phyloP scores from a whole-genome alignment of 2,888 invertebrate species.

The Philereme vetulata region DNA sequence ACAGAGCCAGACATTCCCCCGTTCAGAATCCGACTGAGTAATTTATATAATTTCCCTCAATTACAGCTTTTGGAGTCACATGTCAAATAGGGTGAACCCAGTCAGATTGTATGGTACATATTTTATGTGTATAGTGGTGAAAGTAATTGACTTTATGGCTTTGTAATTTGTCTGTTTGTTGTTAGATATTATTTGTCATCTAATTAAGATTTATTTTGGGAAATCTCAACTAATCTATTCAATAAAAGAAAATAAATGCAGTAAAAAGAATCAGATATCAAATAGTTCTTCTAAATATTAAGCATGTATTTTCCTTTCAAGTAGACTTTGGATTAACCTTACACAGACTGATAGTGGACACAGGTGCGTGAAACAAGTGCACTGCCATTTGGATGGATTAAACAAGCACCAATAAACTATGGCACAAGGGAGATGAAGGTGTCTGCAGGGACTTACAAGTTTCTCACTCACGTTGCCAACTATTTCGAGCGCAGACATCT shows the following conservation, averaged over 20 bases:
- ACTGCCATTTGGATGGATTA: constrained; percentile 24
- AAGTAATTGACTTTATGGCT: constrained; percentile 34
- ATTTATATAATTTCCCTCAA: constrained; percentile 79
- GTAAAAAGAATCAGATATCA: too few relatives aligned
- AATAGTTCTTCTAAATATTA: too few relatives aligned
- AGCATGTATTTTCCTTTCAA: too few relatives aligned
- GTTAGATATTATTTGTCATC: background rate
- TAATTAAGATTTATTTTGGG: background rate
- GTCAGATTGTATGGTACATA: constrained; percentile 55
- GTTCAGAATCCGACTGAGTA: constrained; percentile 40
- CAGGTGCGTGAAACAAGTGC: constrained; percentile 21
- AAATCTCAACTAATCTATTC: background rate
- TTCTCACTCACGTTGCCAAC: constrained; percentile 14
- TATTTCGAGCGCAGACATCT: constrained; percentile 14
- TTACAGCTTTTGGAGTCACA: constrained; percentile 69
- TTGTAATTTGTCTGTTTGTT: constrained; percentile 11
- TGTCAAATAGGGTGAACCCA: constrained; percentile 67
- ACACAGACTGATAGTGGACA: constrained; percentile 6
- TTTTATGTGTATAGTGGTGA: constrained; percentile 45
- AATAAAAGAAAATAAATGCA: too few relatives aligned
- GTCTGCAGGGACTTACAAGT: constrained; percentile 8
- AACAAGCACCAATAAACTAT: constrained; percentile 25
- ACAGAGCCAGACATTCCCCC: constrained; percentile 7
- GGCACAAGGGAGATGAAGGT: constrained; percentile 15
- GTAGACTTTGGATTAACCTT: too few relatives aligned